Conservation (phyloP, 2,888 invertebrate species). For the Spodoptera exigua region DNA sequence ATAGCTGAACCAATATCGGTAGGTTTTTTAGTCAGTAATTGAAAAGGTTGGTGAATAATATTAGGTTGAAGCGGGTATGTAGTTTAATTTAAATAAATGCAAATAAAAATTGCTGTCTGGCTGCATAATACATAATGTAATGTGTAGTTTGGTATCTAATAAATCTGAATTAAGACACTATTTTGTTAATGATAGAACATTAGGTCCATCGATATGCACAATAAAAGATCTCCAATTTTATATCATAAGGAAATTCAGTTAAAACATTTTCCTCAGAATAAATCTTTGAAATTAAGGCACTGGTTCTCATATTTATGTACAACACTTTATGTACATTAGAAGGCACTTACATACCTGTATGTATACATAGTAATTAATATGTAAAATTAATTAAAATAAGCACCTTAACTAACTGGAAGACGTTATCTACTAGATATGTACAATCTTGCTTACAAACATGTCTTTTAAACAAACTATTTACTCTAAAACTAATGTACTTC, state of each 20-base stretch:
- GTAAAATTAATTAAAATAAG: conserved; percentile 67
- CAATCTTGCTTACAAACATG: conserved; percentile 66
- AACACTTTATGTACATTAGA: conserved; percentile 60
- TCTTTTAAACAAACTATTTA: conserved; percentile 71
- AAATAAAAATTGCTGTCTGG: background rate
- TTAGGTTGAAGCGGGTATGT: too few relatives aligned
- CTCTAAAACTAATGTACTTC: conserved; percentile 69
- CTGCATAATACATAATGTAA: too few relatives aligned
- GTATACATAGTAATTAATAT: conserved; percentile 52
- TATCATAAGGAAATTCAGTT: conserved; percentile 51
- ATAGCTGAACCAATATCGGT: too few relatives aligned
- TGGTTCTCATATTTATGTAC: conserved; percentile 62
- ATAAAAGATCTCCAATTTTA: conserved; percentile 50
- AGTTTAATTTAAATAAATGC: background rate
- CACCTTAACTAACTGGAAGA: conserved; percentile 78
- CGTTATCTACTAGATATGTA: conserved; percentile 72
- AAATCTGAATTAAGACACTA: too few relatives aligned
- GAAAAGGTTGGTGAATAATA: too few relatives aligned
- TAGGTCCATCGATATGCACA: too few relatives aligned
- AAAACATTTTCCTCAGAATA: conserved; percentile 50
- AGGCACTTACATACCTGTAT: conserved; percentile 60
- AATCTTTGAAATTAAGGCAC: conserved; percentile 68
- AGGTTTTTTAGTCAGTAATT: too few relatives aligned
- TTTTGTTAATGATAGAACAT: too few relatives aligned
- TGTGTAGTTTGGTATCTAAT: too few relatives aligned